These are phyloP conservation scores for Epinephelus cyanopodus DNA, from an alignment of 2,113 vertebrate species.

Conservation along the genomic window DNA sequence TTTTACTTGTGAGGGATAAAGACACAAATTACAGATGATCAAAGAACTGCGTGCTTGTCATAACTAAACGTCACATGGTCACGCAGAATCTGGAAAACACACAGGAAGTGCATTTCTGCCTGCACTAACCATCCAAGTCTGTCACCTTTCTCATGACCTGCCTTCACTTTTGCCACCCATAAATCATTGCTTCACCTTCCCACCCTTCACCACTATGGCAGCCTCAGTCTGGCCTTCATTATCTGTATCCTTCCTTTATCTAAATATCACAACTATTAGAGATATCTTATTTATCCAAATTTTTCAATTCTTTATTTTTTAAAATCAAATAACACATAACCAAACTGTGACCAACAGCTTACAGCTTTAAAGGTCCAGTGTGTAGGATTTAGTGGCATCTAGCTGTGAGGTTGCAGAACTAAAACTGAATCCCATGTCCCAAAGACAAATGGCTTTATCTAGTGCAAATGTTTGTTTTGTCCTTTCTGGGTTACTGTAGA, in stretches of 20 bases:
- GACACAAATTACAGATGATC: conserved; percentile 63
- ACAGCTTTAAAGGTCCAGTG: background rate
- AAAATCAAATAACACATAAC: background rate
- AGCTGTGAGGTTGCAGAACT: too few species aligned
- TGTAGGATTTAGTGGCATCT: too few species aligned
- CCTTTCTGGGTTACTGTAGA: too few species aligned
- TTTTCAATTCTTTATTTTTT: background rate
- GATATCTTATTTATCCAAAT: background rate
- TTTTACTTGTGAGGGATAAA: conserved; percentile 57
- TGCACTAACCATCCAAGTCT: background rate
- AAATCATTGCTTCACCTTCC: conserved; percentile 33
- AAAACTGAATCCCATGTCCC: too few species aligned
- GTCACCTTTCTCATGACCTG: conserved; percentile 16
- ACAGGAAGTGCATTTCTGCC: background rate
- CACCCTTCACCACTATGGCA: background rate
- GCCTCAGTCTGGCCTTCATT: conserved; percentile 3
- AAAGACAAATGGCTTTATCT: too few species aligned
- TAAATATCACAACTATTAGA: background rate
- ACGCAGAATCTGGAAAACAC: conserved; percentile 6
- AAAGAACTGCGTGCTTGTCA: conserved; percentile 47
- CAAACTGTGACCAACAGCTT: background rate
- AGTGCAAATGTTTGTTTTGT: too few species aligned
- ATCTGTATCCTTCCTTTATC: background rate
- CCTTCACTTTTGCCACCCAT: background rate
- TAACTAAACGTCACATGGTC: conserved; percentile 51